Conservation (phyloP, 1,140 invertebrate species). For the Trichonephila clavipes region DNA sequence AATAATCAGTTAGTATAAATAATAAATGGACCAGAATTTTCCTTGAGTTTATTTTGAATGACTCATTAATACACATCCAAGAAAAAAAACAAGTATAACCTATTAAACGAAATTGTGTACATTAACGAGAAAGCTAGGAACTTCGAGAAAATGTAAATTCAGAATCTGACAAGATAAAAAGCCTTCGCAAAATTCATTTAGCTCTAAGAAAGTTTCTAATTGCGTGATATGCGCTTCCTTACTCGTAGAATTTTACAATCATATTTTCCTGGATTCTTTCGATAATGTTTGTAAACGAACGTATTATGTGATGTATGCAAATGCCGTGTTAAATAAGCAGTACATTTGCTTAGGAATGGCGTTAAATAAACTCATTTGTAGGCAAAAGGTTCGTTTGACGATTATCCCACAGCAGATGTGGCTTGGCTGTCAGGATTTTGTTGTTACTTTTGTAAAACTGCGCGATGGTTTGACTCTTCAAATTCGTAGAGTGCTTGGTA, state of each 20-base stretch:
- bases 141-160: constrained; percentile 66
- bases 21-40: constrained; percentile 11
- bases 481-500: not conserved
- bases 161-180: constrained; percentile 3
- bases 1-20: not conserved
- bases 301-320: constrained; percentile 62
- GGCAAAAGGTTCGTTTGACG: constrained; percentile 19
- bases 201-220: constrained; percentile 60
- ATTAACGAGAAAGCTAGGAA: constrained; percentile 22
- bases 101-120: constrained; percentile 56
- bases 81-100: constrained; percentile 5
- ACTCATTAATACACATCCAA: constrained; percentile 61
- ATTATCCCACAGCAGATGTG: constrained; percentile 18
- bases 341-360: constrained; percentile 54
- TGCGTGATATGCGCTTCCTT: constrained; percentile 33
- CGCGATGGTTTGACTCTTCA: constrained; percentile 3
- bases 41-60: not conserved
- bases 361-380: constrained; percentile 69
- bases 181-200: constrained; percentile 54
- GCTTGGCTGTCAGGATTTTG: not conserved
- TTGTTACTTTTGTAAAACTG: constrained; percentile 4
- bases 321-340: constrained; percentile 44
- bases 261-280: constrained; percentile 23
- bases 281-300: constrained; percentile 61
- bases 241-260: not conserved